These are phyloP conservation scores for Peromyscus nudipes DNA, from an alignment of 2,797 vertebrate genomes.

Conservation along the genomic window DNA sequence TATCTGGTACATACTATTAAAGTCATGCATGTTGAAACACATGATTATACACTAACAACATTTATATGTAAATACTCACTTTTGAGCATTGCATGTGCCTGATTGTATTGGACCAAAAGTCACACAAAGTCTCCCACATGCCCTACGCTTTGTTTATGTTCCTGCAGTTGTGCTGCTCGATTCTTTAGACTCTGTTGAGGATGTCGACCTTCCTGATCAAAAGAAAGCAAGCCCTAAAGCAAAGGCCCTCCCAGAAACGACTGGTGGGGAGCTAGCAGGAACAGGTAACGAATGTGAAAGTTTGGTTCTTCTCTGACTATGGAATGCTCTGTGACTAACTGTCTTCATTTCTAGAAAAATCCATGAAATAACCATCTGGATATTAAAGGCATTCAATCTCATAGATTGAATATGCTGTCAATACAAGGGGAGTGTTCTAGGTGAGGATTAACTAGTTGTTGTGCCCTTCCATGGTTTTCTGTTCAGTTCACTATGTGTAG, in stretches of 20 bases:
- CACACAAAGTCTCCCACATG: conserved; percentile 19
- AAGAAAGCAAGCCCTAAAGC: conserved; percentile 54
- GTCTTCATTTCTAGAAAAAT: conserved; percentile 22
- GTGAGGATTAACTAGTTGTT: conserved; percentile 18
- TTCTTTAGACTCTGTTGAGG: conserved; percentile 92
- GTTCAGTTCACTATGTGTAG: not conserved
- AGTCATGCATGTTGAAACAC: not conserved
- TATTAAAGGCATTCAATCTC: conserved; percentile 25
- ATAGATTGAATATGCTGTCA: not conserved
- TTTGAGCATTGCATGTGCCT: conserved; percentile 2
- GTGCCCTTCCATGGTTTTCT: not conserved
- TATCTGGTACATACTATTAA: conserved; percentile 12
- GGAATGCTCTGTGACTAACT: not conserved
- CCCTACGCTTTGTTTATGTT: conserved; percentile 19
- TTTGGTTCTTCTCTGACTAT: conserved; percentile 13
- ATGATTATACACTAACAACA: not conserved
- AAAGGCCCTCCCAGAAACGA: conserved; percentile 77
- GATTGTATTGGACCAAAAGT: not conserved
- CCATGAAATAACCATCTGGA: not conserved
- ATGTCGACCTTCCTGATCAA: conserved; percentile 69
- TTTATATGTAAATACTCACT: conserved; percentile 24
- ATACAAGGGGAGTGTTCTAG: not conserved
- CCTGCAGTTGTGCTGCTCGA: conserved; percentile 92
- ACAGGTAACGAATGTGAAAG: conserved; percentile 83
- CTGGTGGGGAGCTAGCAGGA: conserved; percentile 79